phyloP scores from a whole-genome alignment of 2,797 vertebrate genomes.

The Semaprochilodus insignis region DNA sequence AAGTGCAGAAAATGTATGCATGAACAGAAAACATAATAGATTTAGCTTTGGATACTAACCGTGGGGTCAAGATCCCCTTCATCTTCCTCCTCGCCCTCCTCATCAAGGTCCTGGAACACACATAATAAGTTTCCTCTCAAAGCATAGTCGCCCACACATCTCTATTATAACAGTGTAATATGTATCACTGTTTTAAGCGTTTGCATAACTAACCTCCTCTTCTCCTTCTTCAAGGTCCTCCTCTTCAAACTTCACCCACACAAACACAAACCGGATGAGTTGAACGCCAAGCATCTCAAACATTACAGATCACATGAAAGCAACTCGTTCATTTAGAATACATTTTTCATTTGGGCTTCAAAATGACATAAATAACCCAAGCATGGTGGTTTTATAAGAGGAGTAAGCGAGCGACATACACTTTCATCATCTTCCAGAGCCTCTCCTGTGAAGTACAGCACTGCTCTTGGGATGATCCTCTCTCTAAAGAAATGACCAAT shows the following conservation, averaged over 20 bases:
- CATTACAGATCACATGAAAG: not conserved
- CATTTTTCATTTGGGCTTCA: too few species aligned
- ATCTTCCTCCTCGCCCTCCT: conserved; percentile 93
- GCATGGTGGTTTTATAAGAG: not conserved
- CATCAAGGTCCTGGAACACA: conserved; percentile 83
- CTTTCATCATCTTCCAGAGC: conserved; percentile 96
- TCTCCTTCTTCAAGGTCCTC: conserved; percentile 93
- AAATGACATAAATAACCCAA: not conserved
- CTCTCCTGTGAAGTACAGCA: conserved; percentile 98
- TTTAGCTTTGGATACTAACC: conserved; percentile 73
- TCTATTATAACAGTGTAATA: not conserved
- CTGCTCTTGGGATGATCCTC: conserved; percentile 93
- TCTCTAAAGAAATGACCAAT: conserved; percentile 98
- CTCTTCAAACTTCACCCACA: conserved; percentile 91
- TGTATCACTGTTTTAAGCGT: not conserved
- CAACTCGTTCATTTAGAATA: not conserved
- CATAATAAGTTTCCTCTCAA: conserved; percentile 32
- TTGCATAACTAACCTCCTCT: conserved; percentile 86
- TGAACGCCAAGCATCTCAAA: not conserved
- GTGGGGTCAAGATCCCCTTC: conserved; percentile 87
- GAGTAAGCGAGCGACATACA: conserved; percentile 74
- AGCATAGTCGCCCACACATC: not conserved
- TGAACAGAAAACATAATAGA: not conserved
- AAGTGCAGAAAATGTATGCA: not conserved
- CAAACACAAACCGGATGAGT: not conserved